Conservation (phyloP, 2,888 invertebrate genomes). For the Corythucha ciliata region DNA sequence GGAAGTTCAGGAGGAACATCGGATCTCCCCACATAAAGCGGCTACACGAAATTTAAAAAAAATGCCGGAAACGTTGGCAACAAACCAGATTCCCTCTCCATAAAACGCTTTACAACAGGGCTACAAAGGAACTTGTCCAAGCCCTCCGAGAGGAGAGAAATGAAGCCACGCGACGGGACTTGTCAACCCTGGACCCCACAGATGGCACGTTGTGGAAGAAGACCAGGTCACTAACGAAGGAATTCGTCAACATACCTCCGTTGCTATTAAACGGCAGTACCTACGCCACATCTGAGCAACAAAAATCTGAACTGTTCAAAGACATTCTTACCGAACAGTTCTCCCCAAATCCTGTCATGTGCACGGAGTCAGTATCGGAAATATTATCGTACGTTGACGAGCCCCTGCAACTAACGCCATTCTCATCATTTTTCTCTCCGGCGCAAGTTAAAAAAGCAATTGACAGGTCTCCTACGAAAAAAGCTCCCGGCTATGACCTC, state of each 20-base stretch:
- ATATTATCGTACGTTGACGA: too few relatives aligned
- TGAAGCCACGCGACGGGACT: not conserved
- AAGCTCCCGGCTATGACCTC: conserved; percentile 12
- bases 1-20: too few relatives aligned
- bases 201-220: conserved; percentile 13
- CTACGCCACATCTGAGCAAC: conserved; percentile 3
- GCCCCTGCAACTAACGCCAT: conserved; percentile 16
- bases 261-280: not conserved
- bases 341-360: too few relatives aligned
- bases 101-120: conserved; percentile 7
- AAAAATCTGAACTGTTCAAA: conserved; percentile 10
- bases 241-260: conserved; percentile 1
- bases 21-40: too few relatives aligned
- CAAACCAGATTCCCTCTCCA: not conserved
- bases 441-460: conserved; percentile 13
- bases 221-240: not conserved
- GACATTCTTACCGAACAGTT: conserved; percentile 8
- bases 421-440: conserved; percentile 7
- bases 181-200: not conserved
- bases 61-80: conserved; percentile 3
- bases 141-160: not conserved
- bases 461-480: conserved; percentile 10
- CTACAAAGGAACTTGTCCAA: not conserved
- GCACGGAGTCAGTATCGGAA: too few relatives aligned
- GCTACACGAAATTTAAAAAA: too few relatives aligned